A percentile compares a stretch with the other conserved stretches of the same genome.
Conservation (phyloP, 2,888 invertebrate species). For the Dryobotodes eremita region DNA sequence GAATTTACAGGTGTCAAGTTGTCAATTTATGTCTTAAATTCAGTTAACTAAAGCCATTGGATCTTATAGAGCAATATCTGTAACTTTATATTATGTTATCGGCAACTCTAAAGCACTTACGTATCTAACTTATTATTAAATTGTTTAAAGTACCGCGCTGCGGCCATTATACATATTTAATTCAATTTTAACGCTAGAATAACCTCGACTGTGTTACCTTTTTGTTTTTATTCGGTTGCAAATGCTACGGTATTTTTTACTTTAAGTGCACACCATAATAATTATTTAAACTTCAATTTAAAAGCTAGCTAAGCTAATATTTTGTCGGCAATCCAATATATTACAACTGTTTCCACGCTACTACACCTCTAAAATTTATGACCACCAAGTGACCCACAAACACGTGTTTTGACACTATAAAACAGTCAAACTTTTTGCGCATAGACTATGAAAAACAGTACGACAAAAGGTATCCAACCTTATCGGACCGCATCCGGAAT, state of each 20-base stretch:
- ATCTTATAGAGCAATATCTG: background rate
- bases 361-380: conserved; percentile 35
- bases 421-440: conserved; percentile 60
- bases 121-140: conserved; percentile 30
- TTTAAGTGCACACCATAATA: background rate
- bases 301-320: background rate
- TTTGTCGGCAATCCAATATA: conserved; percentile 4
- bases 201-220: background rate
- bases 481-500: conserved; percentile 66
- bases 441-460: conserved; percentile 34
- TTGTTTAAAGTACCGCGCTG: conserved; percentile 19
- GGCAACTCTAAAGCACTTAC: conserved; percentile 7
- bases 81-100: conserved; percentile 6
- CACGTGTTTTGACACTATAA: conserved; percentile 56
- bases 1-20: too few relatives aligned
- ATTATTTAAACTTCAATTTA: background rate
- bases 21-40: background rate
- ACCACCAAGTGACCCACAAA: conserved; percentile 44
- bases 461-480: conserved; percentile 49
- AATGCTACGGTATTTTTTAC: background rate
- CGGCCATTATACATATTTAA: conserved; percentile 29
- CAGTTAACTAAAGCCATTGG: background rate
- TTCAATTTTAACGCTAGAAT: conserved; percentile 27
- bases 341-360: conserved; percentile 12
- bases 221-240: background rate